phyloP scores from a whole-genome alignment of 1,140 invertebrate species.

The Atta texana region DNA sequence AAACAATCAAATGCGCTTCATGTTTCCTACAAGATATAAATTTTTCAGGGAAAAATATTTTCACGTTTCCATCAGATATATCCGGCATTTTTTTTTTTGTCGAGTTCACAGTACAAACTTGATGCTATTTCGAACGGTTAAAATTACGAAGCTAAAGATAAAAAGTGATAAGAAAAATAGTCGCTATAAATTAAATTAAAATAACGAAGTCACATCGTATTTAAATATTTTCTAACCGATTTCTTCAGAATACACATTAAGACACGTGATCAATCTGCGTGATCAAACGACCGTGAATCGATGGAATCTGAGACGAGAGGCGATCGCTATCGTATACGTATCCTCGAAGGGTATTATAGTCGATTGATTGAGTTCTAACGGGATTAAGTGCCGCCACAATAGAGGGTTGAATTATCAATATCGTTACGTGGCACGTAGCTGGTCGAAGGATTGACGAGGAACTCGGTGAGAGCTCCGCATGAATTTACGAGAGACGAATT shows the following conservation, averaged over 20 bases:
- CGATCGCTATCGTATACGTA: neutral
- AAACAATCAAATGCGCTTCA: neutral
- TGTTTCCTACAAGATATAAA: neutral
- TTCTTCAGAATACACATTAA: neutral
- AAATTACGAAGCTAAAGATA: neutral
- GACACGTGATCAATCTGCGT: neutral
- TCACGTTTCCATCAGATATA: neutral
- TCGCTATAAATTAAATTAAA: neutral
- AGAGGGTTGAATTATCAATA: constrained; percentile 73
- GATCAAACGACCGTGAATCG: neutral
- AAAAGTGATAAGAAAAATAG: constrained; percentile 18
- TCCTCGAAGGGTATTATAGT: constrained; percentile 71
- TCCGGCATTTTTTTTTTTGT: neutral
- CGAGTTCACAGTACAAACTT: neutral
- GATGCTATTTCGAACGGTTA: neutral
- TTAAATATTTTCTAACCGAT: neutral
- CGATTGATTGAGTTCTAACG: constrained; percentile 71
- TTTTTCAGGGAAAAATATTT: neutral
- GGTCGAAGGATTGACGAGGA: constrained; percentile 39
- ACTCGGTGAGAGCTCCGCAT: constrained; percentile 51
- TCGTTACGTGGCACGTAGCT: constrained; percentile 24
- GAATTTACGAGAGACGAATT: constrained; percentile 9
- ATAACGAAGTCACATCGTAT: neutral
- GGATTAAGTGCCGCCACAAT: constrained; percentile 70
- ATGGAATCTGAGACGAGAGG: constrained; percentile 3